Percentiles rank a stretch among this genome's conserved stretches.
These are phyloP conservation scores for Girardia tigrina DNA, from an alignment of 2,888 invertebrate species.

Conservation along the genomic window DNA sequence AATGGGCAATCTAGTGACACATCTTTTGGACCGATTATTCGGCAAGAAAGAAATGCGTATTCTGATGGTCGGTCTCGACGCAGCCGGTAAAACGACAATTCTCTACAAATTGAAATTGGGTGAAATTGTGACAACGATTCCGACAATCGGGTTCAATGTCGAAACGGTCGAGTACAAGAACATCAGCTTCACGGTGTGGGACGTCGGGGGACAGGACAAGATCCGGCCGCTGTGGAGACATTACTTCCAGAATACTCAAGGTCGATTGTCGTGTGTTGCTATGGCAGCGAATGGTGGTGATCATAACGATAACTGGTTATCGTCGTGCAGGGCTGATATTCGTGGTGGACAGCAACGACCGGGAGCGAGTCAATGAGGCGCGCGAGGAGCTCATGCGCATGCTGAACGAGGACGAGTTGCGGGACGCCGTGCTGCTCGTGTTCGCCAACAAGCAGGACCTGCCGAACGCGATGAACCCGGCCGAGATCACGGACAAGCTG, in stretches of 20 bases:
- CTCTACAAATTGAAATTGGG: conserved; percentile 98
- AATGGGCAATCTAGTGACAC: conserved; percentile 96
- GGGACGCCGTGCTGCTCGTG: conserved; percentile 94
- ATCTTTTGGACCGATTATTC: conserved; percentile 94
- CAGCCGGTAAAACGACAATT: conserved; percentile 99
- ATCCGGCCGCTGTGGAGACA: conserved; percentile 92
- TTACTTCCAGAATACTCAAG: conserved; percentile 89
- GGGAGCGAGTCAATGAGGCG: conserved; percentile 95
- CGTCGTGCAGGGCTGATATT: conserved; percentile 63
- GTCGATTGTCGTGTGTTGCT: too few relatives aligned
- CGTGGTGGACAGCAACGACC: conserved; percentile 98
- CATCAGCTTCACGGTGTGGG: conserved; percentile 95
- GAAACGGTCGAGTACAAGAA: conserved; percentile 98
- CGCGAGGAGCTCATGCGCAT: conserved; percentile 96
- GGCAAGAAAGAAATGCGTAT: conserved; percentile 99
- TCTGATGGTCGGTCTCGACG: conserved; percentile 96
- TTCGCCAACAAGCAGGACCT: conserved; percentile 99
- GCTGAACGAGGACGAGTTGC: conserved; percentile 94
- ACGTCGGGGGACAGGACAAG: conserved; percentile 93
- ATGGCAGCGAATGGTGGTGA: too few relatives aligned
- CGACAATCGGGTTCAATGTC: conserved; percentile 96
- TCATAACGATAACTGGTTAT: background rate
- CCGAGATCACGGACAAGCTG: conserved; percentile 97
- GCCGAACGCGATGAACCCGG: conserved; percentile 99
- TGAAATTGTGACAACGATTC: conserved; percentile 99